These are phyloP conservation scores for Rotaria magnacalcarata DNA, from an alignment of 2,888 invertebrate genomes.

Conservation along the genomic window DNA sequence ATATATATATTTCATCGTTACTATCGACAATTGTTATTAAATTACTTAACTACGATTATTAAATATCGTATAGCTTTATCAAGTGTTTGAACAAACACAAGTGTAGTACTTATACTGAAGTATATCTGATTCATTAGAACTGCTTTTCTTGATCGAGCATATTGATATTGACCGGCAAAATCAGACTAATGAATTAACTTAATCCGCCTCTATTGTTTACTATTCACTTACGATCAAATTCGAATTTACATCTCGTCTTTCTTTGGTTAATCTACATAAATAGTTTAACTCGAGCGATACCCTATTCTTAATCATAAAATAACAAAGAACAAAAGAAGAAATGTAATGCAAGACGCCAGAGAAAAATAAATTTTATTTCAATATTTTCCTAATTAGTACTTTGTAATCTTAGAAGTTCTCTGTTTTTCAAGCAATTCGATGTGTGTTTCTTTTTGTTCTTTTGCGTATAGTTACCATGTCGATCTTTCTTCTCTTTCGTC, in stretches of 20 bases:
- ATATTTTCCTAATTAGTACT: neutral
- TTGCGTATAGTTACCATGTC: neutral
- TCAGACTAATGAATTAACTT: neutral
- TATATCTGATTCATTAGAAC: neutral
- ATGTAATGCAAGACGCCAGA: neutral
- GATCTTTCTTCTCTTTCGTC: constrained; percentile 4
- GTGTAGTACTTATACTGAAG: neutral
- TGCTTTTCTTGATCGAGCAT: neutral
- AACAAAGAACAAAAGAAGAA: no score
- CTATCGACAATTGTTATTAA: no score
- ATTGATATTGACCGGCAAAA: no score
- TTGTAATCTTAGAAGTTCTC: neutral
- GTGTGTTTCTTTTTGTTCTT: neutral
- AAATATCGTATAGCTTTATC: neutral
- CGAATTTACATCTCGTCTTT: no score
- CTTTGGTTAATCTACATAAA: neutral
- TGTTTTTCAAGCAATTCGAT: neutral
- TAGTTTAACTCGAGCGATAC: neutral
- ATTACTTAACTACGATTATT: no score
- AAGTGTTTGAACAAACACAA: neutral
- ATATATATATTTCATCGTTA: no score
- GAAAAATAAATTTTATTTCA: neutral
- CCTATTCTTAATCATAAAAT: no score
- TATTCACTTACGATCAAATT: neutral
- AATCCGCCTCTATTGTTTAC: neutral